Conservation (phyloP, 2,888 invertebrate genomes). For the Liopterus haemorrhoidalis region DNA sequence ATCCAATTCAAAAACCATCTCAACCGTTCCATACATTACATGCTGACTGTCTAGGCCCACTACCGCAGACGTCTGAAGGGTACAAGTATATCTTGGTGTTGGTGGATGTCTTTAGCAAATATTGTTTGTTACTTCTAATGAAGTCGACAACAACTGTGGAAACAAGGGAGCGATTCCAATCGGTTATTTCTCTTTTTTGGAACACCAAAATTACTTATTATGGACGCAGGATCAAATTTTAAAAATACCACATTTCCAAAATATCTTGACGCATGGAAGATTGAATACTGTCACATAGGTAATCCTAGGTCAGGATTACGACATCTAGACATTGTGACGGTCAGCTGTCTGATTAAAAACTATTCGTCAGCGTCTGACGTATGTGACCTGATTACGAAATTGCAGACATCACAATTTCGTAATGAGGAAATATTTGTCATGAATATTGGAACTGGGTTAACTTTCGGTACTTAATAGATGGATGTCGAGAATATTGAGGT, state of each 20-base stretch:
- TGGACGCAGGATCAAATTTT: conserved; percentile 12
- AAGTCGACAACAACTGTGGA: conserved; percentile 1
- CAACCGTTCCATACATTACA: conserved; percentile 20
- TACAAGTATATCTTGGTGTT: conserved; percentile 14
- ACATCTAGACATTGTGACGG: too few relatives aligned
- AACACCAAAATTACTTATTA: conserved; percentile 10
- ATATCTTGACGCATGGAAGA: conserved; percentile 7
- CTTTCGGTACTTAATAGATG: too few relatives aligned
- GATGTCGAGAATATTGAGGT: too few relatives aligned
- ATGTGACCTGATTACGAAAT: too few relatives aligned
- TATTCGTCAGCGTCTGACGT: too few relatives aligned
- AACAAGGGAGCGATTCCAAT: not conserved
- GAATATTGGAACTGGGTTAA: too few relatives aligned
- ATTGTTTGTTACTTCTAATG: not conserved
- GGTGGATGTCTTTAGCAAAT: conserved; percentile 14
- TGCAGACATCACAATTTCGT: too few relatives aligned
- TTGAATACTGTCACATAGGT: too few relatives aligned
- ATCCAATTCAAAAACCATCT: conserved; percentile 3
- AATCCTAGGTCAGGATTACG: too few relatives aligned
- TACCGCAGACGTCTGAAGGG: conserved; percentile 7
- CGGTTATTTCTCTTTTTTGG: conserved; percentile 11
- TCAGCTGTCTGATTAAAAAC: too few relatives aligned
- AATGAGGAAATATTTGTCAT: too few relatives aligned
- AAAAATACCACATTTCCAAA: conserved; percentile 3
- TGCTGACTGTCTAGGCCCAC: conserved; percentile 20